Evolutionary conservation across 1,140 invertebrate species (phyloP), one percentile per base, ranked within the genome.

Genomic region (Cotesia glomerata): DNA sequence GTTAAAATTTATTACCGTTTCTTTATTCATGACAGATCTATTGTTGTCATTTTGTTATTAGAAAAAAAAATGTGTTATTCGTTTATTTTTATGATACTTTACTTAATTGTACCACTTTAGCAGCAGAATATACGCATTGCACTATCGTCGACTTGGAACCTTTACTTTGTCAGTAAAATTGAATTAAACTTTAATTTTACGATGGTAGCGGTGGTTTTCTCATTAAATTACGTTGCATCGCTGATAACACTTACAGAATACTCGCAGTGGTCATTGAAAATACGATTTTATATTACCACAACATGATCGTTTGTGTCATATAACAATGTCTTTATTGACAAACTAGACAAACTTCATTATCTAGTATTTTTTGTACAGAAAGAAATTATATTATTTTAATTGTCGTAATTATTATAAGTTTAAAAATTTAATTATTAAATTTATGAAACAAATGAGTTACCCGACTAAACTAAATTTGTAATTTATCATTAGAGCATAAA

Each of bases 121-220:
- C 5, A 7, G 8, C 11, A 45, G 7, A 45, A 45, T 11, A 5
- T 45, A 7, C 39, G 39, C 39, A 45, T 11, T 45, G 39, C 39
- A 45, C 52, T 56, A 18, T 56, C 9, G 7, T n/a, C 13, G n/a
- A 56, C n/a, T 56, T 4, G n/a, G 39, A 35, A 39, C 36, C 32
- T n/a, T 45, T 36, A 64, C 62, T 64, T 64, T 32, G 64, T 74
- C 59, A 66, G 69, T 59, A 36, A 64, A 68, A 74, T 71, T 62
- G 52, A 67, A 71, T 74, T 74, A 71, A 58, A 74, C 16, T 74
- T 66, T 67, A 74, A 74, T 74, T 74, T 70, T 67, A 70, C 69
- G 69, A 71, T 67, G 65, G 32, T 61, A 58, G 64, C 62, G 59
- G 64, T 16, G 67, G 69, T 70, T 74, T 68, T 69, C 61, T 66